A percentile compares a stretch with the other conserved stretches of the same genome.
phyloP scores from a whole-genome alignment of 2,888 invertebrate genomes.

The Glyphotaelius pellucidus region DNA sequence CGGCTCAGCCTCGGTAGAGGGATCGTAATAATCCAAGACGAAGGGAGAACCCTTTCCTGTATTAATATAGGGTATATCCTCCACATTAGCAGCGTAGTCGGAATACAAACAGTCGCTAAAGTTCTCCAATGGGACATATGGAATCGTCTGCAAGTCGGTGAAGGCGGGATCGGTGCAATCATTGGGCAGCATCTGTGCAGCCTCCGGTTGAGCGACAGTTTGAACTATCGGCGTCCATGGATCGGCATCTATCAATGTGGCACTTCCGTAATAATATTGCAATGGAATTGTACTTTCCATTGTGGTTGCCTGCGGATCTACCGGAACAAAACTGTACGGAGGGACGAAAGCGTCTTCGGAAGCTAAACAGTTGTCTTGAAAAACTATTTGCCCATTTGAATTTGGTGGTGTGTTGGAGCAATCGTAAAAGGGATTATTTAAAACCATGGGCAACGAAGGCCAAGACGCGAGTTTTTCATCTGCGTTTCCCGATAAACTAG shows the following conservation, averaged over 20 bases:
- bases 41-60: conserved; percentile 68
- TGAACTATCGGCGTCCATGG: conserved; percentile 73
- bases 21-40: conserved; percentile 60
- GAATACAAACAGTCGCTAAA: conserved; percentile 71
- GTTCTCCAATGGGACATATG: conserved; percentile 73
- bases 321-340: conserved; percentile 69
- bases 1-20: conserved; percentile 56
- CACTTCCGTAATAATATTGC: conserved; percentile 70
- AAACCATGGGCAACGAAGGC: conserved; percentile 73
- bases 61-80: conserved; percentile 72
- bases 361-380: conserved; percentile 77
- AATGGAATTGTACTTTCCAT: conserved; percentile 42
- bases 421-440: conserved; percentile 77
- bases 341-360: conserved; percentile 77
- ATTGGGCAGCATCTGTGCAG: not conserved
- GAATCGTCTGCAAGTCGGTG: conserved; percentile 70
- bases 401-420: conserved; percentile 71
- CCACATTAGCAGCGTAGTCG: conserved; percentile 73
- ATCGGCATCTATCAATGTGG: conserved; percentile 73
- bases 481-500: conserved; percentile 3
- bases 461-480: conserved; percentile 70
- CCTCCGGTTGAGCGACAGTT: conserved; percentile 33
- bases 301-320: conserved; percentile 18
- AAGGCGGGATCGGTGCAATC: conserved; percentile 20
- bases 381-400: conserved; percentile 72